Evolutionary conservation across 2,113 vertebrate genomes (phyloP), one percentile per base, ranked within the genome.

Genomic region (Petroica traversi): DNA sequence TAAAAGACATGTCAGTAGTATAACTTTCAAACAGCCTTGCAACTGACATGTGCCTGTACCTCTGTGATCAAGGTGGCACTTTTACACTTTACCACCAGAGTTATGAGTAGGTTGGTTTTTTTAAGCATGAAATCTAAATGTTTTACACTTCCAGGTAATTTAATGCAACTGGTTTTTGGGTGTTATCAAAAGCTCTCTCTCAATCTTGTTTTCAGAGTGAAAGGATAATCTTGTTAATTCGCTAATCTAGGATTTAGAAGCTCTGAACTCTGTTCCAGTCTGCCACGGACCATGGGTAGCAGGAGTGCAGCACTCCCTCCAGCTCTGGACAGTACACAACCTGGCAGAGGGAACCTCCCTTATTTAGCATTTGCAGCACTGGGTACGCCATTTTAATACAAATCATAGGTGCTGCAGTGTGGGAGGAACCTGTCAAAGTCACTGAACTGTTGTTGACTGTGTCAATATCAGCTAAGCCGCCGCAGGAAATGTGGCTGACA

Each of bases 141-240:
- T 45, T 93, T 83, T 43, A 88, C 15, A 40, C 19, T 11, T 71
- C 15, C 43, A 67, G 48, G 61, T 12, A 62, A 54, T 43, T 85
- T 36, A 74, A 51, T 19, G 14, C 67, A 77, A 80, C 19, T 46
- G 31, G 28, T 6, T 73, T 85, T 79, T 49, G 52, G 38, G 19
- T 63, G 41, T 54, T 90, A 79, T 5, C 22, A 77, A 85, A 95
- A 88, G 76, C 81, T 88, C 88, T 91, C 82, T 79, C 45, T 88
- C 54, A 79, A 72, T 91, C 78, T 73, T 62, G 63, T 95, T 95
- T 94, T 62, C 46, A 62, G 41, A 93, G 74, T 58, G 91, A 89
- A 96, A 96, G 80, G 89, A 76, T 93, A 89, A 94, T 95, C 93
- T 79, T n/a, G 41, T 95, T 96, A 92, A 77, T 89, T 87, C 0